Conservation (phyloP, 2,113 vertebrate genomes). For the Melanerpes aurifrons region DNA sequence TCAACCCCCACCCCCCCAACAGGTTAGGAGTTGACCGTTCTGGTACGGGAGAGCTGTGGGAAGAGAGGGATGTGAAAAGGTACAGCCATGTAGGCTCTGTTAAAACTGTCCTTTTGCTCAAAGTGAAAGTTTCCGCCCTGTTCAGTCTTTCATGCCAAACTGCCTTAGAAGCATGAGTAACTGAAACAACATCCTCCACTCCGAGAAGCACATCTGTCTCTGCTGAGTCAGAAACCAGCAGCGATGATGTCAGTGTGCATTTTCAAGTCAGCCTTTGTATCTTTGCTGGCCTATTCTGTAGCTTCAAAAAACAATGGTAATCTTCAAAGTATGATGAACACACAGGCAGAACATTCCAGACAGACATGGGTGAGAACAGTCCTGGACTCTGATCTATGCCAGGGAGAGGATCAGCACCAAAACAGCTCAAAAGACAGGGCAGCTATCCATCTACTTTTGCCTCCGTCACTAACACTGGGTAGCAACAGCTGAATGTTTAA, state of each 20-base stretch:
- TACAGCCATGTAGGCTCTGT: not conserved
- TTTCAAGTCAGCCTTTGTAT: not conserved
- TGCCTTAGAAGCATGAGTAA: not conserved
- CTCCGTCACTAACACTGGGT: not conserved
- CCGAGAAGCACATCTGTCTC: not conserved
- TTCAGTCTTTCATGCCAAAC: not conserved
- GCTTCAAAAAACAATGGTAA: not conserved
- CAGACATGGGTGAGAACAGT: not conserved
- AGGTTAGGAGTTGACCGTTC: not conserved
- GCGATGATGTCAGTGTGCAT: not conserved
- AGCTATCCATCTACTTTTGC: not conserved
- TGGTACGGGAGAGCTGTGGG: not conserved
- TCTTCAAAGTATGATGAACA: not conserved
- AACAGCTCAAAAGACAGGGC: not conserved
- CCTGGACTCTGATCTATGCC: not conserved
- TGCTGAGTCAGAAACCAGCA: conserved; percentile 41
- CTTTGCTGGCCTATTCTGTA: not conserved
- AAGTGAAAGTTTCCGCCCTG: conserved; percentile 30
- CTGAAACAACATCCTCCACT: conserved; percentile 37
- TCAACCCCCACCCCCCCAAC: not conserved
- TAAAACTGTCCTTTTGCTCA: conserved; percentile 45
- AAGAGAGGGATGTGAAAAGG: not conserved
- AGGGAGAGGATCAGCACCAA: not conserved
- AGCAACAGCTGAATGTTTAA: not conserved
- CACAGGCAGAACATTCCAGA: not conserved